phyloP scores from a whole-genome alignment of 2,888 invertebrate genomes.

The Sinodicranocentrus sp. region DNA sequence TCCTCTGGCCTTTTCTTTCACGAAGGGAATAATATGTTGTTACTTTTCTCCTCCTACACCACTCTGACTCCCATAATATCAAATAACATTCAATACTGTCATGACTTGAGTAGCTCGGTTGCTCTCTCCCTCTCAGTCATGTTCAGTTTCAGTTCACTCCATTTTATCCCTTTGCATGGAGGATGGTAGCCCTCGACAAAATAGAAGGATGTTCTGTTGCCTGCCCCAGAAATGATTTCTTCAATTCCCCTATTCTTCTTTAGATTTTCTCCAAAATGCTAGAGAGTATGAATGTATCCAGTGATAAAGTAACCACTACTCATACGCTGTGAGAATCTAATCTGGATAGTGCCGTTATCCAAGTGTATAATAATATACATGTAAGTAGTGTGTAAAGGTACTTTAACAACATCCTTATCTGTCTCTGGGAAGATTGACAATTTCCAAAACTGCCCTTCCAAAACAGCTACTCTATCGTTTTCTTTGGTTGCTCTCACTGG shows the following conservation, averaged over 20 bases:
- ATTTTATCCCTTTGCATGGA: not conserved
- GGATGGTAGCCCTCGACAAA: not conserved
- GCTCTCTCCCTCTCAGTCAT: not conserved
- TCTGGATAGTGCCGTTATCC: not conserved
- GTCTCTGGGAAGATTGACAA: conserved; percentile 33
- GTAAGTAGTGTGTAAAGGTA: conserved; percentile 27
- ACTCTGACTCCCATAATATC: conserved; percentile 23
- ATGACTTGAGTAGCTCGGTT: conserved; percentile 37
- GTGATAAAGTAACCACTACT: too few relatives aligned
- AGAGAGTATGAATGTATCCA: too few relatives aligned
- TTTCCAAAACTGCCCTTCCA: conserved; percentile 37
- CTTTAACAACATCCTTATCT: conserved; percentile 40
- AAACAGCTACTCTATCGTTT: conserved; percentile 27
- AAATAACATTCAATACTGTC: conserved; percentile 31
- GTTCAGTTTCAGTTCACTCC: conserved; percentile 1
- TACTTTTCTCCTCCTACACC: conserved; percentile 50
- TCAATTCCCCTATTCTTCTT: conserved; percentile 29
- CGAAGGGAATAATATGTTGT: conserved; percentile 16
- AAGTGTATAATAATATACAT: conserved; percentile 29
- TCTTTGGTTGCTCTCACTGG: conserved; percentile 9
- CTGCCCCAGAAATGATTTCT: conserved; percentile 42
- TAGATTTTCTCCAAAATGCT: not conserved
- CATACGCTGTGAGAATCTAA: too few relatives aligned
- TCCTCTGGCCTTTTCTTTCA: not conserved
- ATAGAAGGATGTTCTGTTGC: conserved; percentile 40